Evolutionary conservation across 2,797 vertebrate genomes (phyloP), one percentile per base, ranked within the genome.

Genomic region (Cossypha dichroa): DNA sequence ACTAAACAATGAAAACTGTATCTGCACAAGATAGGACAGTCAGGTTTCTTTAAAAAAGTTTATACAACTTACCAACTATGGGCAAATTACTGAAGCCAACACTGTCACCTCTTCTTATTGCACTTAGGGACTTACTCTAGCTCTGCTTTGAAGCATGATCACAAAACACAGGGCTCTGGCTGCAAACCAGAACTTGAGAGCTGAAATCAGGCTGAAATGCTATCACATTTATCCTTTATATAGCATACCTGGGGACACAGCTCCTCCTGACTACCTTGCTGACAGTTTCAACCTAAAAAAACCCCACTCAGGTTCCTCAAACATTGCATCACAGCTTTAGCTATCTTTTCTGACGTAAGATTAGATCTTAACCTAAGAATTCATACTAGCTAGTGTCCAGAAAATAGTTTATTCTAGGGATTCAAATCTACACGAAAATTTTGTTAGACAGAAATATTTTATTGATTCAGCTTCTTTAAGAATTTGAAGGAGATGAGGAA

Each of bases 1-100:
- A 18, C 17, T 63, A 69, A 91, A 70, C 28, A 51, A 63, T 46
- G 36, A 79, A 64, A 82, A 60, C 21, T 21, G 0, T 3, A 66
- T 6, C 23, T 13, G 26, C 0, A 1, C 0, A 1, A 82, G 63
- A 45, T 5, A 51, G 63, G 33, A 55, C 16, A 46, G 34, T 62
- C 15, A 10, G 31, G 26, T 49, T 87, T 60, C 28, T 11, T 73
- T 55, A 2, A 23, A 48, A 4, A 20, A 41, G 38, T 59, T 63
- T n/a, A 62, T 26, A 34, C 36, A 79, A 14, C n/a, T 68, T 68
- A 29, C 3, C 15, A 63, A 38, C 22, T 59, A 49, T 0, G 1
- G 16, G 49, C 31, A 67, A 36, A 26, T 43, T 60, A 56, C 29
- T 66, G 70, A 72, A 82, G 51, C 14, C n/a, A 67, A 63, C 9